These are phyloP conservation scores for Drosophila funebris DNA, from an alignment of 1,140 invertebrate species.

Conservation along the genomic window DNA sequence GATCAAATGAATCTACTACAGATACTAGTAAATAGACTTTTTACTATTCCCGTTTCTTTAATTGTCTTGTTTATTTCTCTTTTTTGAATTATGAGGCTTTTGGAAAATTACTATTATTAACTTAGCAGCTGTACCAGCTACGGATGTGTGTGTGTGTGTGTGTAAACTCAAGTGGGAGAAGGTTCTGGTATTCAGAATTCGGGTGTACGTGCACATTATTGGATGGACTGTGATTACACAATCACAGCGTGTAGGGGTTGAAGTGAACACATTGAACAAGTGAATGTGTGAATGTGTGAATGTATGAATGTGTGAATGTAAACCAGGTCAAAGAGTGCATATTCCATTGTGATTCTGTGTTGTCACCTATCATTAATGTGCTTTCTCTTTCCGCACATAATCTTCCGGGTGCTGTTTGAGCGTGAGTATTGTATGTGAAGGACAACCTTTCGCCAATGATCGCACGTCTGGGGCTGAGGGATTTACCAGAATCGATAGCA, in stretches of 20 bases:
- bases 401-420: conserved; percentile 20
- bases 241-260: too few relatives aligned
- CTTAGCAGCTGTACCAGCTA: not conserved
- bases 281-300: too few relatives aligned
- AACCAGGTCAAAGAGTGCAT: conserved; percentile 37
- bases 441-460: conserved; percentile 49
- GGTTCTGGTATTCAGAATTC: not conserved
- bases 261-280: not conserved
- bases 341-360: not conserved
- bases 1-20: too few relatives aligned
- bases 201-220: conserved; percentile 24
- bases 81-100: conserved; percentile 20
- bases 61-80: conserved; percentile 15
- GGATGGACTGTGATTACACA: conserved; percentile 13
- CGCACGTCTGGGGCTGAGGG: conserved; percentile 47
- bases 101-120: conserved; percentile 7
- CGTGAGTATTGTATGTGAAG: conserved; percentile 21
- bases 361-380: not conserved
- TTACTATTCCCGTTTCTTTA: not conserved
- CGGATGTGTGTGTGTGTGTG: not conserved
- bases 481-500: conserved; percentile 70
- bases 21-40: conserved; percentile 2
- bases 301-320: conserved; percentile 36
- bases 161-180: not conserved
- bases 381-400: not conserved